These are phyloP conservation scores for Lepisosteus oculatus DNA, from an alignment of 2,113 vertebrate species.

Conservation along the genomic window DNA sequence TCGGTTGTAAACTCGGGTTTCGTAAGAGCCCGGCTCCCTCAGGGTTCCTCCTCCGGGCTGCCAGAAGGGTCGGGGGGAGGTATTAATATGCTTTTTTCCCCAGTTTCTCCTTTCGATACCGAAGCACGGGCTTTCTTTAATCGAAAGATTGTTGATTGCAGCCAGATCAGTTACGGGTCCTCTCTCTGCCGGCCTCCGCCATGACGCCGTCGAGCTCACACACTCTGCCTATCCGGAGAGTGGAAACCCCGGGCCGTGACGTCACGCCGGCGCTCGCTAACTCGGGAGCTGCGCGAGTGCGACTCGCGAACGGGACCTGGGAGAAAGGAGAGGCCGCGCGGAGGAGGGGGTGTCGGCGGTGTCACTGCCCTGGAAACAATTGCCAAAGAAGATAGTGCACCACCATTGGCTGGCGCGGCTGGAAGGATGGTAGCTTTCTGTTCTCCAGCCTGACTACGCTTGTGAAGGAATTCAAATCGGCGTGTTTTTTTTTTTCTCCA, in stretches of 20 bases:
- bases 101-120: conserved; percentile 11
- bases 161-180: conserved; percentile 60
- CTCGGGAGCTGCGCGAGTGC: not conserved
- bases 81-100: conserved; percentile 11
- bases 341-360: conserved; percentile 3
- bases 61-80: not conserved
- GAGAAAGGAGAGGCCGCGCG: not conserved
- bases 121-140: conserved; percentile 27
- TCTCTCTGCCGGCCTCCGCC: conserved; percentile 70
- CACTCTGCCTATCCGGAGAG: conserved; percentile 38
- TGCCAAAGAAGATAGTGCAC: not conserved
- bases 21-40: conserved; percentile 11
- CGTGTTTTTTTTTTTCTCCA: not conserved
- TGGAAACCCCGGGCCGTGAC: conserved; percentile 73
- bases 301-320: conserved; percentile 11
- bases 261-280: conserved; percentile 42
- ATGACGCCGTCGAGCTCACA: conserved; percentile 67
- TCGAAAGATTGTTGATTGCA: conserved; percentile 38
- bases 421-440: not conserved
- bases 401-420: not conserved
- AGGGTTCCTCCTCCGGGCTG: conserved; percentile 21
- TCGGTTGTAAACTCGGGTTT: not conserved
- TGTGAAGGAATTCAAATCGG: not conserved
- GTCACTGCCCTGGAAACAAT: conserved; percentile 13
- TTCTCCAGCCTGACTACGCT: not conserved